A percentile compares a stretch with the other conserved stretches of the same genome.
Conservation (phyloP, 2,113 vertebrate genomes). For the Garra rufa region DNA sequence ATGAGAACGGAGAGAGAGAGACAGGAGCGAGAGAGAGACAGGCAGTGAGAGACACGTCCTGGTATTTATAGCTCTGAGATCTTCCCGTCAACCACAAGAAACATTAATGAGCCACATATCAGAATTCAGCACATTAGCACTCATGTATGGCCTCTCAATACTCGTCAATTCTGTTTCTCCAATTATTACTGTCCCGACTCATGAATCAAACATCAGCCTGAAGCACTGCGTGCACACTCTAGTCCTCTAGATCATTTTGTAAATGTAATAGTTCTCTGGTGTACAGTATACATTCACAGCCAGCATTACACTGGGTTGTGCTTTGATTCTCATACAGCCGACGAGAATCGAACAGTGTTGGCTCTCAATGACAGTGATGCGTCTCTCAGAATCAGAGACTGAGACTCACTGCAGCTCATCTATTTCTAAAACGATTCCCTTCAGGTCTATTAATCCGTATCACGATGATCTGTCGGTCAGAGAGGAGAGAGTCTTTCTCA, state of each 20-base stretch:
- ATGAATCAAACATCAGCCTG: background rate
- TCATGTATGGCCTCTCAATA: background rate
- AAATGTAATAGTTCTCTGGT: no score
- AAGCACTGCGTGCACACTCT: background rate
- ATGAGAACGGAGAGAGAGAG: constrained; percentile 47
- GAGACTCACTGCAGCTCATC: background rate
- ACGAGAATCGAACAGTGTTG: no score
- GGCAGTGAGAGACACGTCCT: constrained; percentile 14
- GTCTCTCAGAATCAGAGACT: no score
- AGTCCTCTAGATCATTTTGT: background rate
- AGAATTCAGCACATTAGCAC: background rate
- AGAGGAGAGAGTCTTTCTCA: background rate
- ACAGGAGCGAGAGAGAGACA: constrained; percentile 34
- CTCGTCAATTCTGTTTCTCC: background rate
- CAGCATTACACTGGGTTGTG: no score
- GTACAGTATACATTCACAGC: no score
- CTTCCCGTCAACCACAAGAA: background rate
- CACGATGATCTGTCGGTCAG: background rate
- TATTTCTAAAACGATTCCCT: background rate
- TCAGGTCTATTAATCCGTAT: background rate
- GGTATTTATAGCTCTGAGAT: constrained; percentile 56
- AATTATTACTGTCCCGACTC: background rate
- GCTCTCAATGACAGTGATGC: no score
- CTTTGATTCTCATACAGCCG: no score
- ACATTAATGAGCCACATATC: background rate